Evolutionary conservation across 2,113 vertebrate genomes (phyloP).

Genomic region (Psephotus haematonotus): DNA sequence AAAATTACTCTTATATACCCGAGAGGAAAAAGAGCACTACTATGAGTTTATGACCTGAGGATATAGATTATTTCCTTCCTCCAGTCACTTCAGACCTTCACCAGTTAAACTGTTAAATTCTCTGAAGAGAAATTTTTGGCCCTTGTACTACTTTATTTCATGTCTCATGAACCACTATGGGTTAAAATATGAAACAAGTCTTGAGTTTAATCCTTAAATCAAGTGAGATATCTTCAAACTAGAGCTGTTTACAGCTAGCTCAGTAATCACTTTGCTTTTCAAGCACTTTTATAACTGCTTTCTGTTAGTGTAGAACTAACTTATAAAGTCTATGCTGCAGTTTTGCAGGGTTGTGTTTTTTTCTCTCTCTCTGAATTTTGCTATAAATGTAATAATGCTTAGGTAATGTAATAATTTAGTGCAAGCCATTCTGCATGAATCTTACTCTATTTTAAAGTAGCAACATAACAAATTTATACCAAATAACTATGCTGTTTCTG

Average conservation of each 20-base stretch:
- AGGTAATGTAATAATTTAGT: not conserved
- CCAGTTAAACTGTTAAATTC: not conserved
- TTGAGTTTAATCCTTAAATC: not conserved
- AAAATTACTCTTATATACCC: not conserved
- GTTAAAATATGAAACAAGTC: not conserved
- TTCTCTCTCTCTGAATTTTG: not conserved
- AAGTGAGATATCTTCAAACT: not conserved
- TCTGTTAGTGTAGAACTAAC: not conserved
- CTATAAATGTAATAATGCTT: not conserved
- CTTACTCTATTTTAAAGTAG: not conserved
- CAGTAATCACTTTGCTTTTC: not conserved
- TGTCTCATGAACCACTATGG: not conserved
- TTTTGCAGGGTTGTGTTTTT: not conserved
- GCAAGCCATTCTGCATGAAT: not conserved
- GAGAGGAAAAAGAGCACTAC: not conserved
- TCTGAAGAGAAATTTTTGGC: not conserved
- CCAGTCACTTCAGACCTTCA: not conserved
- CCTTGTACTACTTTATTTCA: not conserved
- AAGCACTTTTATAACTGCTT: not conserved
- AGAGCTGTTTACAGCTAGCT: not conserved
- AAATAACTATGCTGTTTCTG: not conserved
- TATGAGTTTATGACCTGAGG: not conserved
- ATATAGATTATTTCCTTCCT: not conserved
- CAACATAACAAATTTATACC: not conserved
- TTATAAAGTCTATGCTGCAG: not conserved